A percentile compares a stretch with the other conserved stretches of the same genome.
phyloP scores from a whole-genome alignment of 2,888 invertebrate genomes.

The Caenorhabditis drosophilae region DNA sequence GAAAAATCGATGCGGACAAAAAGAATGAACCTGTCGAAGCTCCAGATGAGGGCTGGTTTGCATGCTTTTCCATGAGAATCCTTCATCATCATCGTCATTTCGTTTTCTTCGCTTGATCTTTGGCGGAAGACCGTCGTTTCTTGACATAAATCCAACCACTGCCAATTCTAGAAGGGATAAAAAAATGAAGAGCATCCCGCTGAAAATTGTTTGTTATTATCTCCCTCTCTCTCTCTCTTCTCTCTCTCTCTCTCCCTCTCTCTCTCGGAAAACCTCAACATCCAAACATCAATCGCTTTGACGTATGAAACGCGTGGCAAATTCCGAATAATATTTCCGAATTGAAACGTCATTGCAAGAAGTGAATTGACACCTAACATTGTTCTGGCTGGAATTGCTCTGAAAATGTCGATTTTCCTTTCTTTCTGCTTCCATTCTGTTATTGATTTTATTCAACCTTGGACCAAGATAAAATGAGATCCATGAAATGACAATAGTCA shows the following conservation, averaged over 20 bases:
- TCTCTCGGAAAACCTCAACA: too few species aligned
- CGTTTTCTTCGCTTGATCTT: conserved; percentile 37
- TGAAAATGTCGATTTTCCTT: too few species aligned
- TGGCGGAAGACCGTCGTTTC: conserved; percentile 67
- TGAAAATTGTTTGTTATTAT: conserved; percentile 8
- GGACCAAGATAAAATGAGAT: conserved; percentile 69
- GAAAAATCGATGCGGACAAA: neutral
- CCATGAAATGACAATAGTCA: conserved; percentile 69
- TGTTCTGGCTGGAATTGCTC: conserved; percentile 69
- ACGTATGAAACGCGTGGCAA: conserved; percentile 69
- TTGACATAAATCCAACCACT: conserved; percentile 68
- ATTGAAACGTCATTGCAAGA: conserved; percentile 69
- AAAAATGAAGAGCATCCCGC: conserved; percentile 69
- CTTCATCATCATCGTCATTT: conserved; percentile 54
- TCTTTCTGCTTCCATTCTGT: neutral
- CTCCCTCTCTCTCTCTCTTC: neutral
- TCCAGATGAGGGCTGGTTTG: conserved; percentile 66
- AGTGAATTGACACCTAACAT: conserved; percentile 69
- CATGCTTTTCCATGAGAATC: conserved; percentile 66
- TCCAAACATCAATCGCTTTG: conserved; percentile 68
- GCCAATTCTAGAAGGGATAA: conserved; percentile 67
- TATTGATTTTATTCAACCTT: conserved; percentile 30
- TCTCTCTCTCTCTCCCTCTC: too few species aligned
- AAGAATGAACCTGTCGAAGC: conserved; percentile 53
- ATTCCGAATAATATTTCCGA: conserved; percentile 69